Evolutionary conservation across 2,797 vertebrate genomes (phyloP), one percentile per base, ranked within the genome.

Genomic region (Neopelma chrysocephalum): DNA sequence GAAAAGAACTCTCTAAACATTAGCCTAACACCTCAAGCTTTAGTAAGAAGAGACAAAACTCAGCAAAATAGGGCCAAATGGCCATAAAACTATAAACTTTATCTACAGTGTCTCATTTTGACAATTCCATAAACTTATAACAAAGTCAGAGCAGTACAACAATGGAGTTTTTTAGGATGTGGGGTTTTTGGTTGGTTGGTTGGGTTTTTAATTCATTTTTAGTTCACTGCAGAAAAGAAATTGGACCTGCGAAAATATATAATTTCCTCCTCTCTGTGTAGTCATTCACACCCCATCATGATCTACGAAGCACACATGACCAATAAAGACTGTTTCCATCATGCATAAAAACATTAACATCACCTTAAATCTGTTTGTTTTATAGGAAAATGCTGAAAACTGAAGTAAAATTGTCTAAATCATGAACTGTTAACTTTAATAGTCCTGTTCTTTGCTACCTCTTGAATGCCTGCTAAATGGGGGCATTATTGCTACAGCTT

Each of bases 401-500:
- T 54, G 31, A 95, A 96, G 79, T 89, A 80, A 64, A 69, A 85
- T 93, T 96, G 97, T 92, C 93, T 83, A 80, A 94, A 94, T 79
- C 58, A 91, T 89, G 87, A 97, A 77, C 86, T 94, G 95, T 86
- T 97, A 87, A 93, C 58, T 96, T 72, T 60, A 42, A 57, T 66
- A 68, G 50, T 95, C 93, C 82, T 83, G 77, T 81, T 96, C 87
- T 82, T 66, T 70, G 69, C 80, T 78, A 48, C 79, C 90, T 66
- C 60, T 80, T 80, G 40, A 94, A 70, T 81, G 89, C 43, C 15
- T 80, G 86, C 81, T 96, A 94, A 95, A 96, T 58, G 77, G 51
- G 76, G 83, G 68, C 62, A 62, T 91, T 92, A 69, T 86, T 87
- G 78, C 92, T 79, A 72, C 38, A 50, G 47, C 45, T 92, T 96